A percentile compares a stretch with the other conserved stretches of the same genome.
phyloP scores from a whole-genome alignment of 2,888 invertebrate genomes.

The Dioctria rufipes region DNA sequence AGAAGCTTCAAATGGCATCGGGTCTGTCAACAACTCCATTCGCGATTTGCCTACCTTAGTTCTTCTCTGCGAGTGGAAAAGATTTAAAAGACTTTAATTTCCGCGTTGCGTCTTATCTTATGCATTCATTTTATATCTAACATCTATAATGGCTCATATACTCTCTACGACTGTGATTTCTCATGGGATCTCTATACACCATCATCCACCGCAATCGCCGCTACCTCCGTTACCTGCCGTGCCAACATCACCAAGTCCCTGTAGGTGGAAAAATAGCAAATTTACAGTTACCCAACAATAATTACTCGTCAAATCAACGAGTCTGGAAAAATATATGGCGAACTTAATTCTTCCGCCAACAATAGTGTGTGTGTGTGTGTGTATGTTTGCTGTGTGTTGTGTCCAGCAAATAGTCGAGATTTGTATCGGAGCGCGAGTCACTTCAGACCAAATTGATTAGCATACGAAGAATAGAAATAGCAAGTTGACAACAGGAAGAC shows the following conservation, averaged over 20 bases:
- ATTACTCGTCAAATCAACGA: slow-evolving; percentile 26
- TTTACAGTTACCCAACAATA: slow-evolving; percentile 8
- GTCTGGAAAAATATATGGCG: slow-evolving; percentile 17
- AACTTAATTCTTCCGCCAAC: slow-evolving; percentile 20
- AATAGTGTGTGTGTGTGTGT: slow-evolving; percentile 5
- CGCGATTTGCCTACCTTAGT: too few species aligned
- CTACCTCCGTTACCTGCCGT: too few species aligned
- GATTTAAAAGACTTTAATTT: too few species aligned
- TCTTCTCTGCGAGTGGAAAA: too few species aligned
- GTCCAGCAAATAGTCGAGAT: slow-evolving; percentile 34
- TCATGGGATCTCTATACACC: too few species aligned
- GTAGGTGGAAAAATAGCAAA: slow-evolving; percentile 36
- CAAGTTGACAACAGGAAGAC: slow-evolving; percentile 36
- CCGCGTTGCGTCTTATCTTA: too few species aligned
- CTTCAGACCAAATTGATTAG: slow-evolving; percentile 39
- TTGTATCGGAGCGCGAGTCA: slow-evolving; percentile 18
- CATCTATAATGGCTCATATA: too few species aligned
- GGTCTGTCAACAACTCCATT: too few species aligned
- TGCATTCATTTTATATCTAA: too few species aligned
- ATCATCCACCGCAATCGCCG: too few species aligned
- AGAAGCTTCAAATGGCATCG: too few species aligned
- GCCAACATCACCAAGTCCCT: not conserved
- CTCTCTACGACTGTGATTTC: too few species aligned
- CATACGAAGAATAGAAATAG: slow-evolving; percentile 43
- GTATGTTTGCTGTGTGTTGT: not conserved